A percentile compares a stretch with the other conserved stretches of the same genome.
These are phyloP conservation scores for Protomyctophum bolini DNA, from an alignment of 2,113 vertebrate genomes.

Conservation along the genomic window DNA sequence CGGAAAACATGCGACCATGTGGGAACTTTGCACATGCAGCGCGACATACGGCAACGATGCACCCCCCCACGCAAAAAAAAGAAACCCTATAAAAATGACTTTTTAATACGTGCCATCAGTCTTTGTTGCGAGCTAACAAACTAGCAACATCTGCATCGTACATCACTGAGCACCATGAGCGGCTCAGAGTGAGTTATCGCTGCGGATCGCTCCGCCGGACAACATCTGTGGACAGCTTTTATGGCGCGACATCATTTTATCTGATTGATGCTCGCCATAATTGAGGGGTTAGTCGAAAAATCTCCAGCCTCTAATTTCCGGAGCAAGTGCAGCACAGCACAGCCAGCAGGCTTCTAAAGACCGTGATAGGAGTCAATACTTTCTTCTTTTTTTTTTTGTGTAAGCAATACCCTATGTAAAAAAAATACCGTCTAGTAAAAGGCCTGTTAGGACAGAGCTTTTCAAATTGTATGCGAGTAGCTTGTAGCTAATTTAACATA, in stretches of 20 bases:
- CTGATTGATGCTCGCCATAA: slow-evolving; percentile 3
- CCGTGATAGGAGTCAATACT: no score
- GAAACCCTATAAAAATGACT: not conserved
- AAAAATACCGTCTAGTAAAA: no score
- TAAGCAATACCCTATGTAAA: no score
- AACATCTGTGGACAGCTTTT: slow-evolving; percentile 8
- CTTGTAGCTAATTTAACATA: no score
- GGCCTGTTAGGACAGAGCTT: no score
- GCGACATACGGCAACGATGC: not conserved
- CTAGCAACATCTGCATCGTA: not conserved
- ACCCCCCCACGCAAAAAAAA: no score
- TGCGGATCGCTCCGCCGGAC: not conserved
- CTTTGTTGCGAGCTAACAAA: not conserved
- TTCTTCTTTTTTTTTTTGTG: no score
- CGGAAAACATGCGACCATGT: slow-evolving; percentile 56
- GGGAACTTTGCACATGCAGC: slow-evolving; percentile 4
- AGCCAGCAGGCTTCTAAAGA: slow-evolving; percentile 10
- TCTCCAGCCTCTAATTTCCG: slow-evolving; percentile 18
- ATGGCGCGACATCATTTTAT: slow-evolving; percentile 4
- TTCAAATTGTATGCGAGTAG: no score
- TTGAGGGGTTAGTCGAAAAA: not conserved
- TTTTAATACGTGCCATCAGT: not conserved
- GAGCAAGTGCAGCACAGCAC: slow-evolving; percentile 36
- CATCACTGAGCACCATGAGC: not conserved
- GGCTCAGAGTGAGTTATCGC: slow-evolving; percentile 17